Evolutionary conservation across 2,888 invertebrate species (phyloP).

Genomic region (Dichetophora obliterata): DNA sequence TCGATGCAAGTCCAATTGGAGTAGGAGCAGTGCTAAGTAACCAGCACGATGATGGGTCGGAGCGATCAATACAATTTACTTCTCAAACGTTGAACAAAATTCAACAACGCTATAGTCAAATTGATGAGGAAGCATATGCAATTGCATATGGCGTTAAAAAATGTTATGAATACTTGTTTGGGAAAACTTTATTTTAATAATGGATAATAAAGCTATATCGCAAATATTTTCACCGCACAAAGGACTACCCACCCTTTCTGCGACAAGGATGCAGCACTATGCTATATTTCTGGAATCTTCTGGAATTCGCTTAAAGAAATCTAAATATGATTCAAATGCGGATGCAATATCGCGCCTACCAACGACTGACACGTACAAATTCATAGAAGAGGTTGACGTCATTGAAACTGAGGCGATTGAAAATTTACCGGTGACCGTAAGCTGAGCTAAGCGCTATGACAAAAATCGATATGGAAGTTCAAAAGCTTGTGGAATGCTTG

Average conservation of each 20-base stretch:
- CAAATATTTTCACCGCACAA: slow-evolving; percentile 45
- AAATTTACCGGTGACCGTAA: neutral
- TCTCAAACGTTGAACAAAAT: slow-evolving; percentile 53
- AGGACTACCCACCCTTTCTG: slow-evolving; percentile 45
- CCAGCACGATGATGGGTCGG: slow-evolving; percentile 56
- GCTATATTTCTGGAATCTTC: slow-evolving; percentile 40
- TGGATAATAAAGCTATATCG: slow-evolving; percentile 51
- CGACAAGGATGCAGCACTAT: slow-evolving; percentile 52
- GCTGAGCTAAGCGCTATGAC: too few species aligned
- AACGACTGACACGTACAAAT: neutral
- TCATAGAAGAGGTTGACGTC: slow-evolving; percentile 5
- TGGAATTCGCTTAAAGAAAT: slow-evolving; percentile 28
- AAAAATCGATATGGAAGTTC: too few species aligned
- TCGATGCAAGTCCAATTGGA: slow-evolving; percentile 55
- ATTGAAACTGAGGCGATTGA: neutral
- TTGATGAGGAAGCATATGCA: slow-evolving; percentile 55
- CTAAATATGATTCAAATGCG: slow-evolving; percentile 36
- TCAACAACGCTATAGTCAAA: slow-evolving; percentile 46
- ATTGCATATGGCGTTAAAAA: too few species aligned
- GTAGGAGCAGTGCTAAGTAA: slow-evolving; percentile 62
- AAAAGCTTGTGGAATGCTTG: too few species aligned
- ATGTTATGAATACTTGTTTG: slow-evolving; percentile 56
- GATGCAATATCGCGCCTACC: neutral
- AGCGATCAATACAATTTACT: slow-evolving; percentile 65
- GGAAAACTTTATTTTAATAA: slow-evolving; percentile 53